Conservation (phyloP, 2,888 invertebrate species). For the Ormyrus thymus region DNA sequence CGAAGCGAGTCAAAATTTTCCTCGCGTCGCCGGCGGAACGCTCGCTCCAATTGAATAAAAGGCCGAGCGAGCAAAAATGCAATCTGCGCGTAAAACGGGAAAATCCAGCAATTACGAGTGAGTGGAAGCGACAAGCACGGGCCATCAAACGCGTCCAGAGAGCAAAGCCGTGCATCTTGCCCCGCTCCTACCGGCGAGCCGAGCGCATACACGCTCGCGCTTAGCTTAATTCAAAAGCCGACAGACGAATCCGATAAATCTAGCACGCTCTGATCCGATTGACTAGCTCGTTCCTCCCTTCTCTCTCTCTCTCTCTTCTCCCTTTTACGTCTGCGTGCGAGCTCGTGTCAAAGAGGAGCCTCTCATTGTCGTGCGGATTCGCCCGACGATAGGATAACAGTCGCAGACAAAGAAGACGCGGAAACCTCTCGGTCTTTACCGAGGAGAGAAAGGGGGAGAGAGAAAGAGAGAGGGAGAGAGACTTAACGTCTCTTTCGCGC, state of each 20-base stretch:
- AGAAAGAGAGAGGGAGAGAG: not conserved
- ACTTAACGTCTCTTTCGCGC: not conserved
- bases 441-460: no score
- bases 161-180: no score
- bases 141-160: no score
- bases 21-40: no score
- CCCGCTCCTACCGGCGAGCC: no score
- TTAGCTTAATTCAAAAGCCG: conserved; percentile 38
- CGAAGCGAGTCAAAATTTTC: no score
- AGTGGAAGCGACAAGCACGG: no score
- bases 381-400: conserved; percentile 39
- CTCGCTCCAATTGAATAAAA: no score
- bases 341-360: conserved; percentile 2
- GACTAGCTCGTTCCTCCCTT: not conserved
- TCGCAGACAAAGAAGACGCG: conserved; percentile 26
- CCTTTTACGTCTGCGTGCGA: not conserved
- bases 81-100: no score
- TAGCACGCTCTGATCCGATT: not conserved
- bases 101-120: no score
- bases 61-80: no score
- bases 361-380: conserved; percentile 36
- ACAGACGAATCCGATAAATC: conserved; percentile 37
- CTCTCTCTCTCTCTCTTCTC: not conserved
- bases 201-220: not conserved
- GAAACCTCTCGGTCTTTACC: conserved; percentile 4